Percentiles rank a stretch among this genome's conserved stretches.
These are phyloP conservation scores for Nipponacmea schrenckii DNA, from an alignment of 2,888 invertebrate species.

Conservation along the genomic window DNA sequence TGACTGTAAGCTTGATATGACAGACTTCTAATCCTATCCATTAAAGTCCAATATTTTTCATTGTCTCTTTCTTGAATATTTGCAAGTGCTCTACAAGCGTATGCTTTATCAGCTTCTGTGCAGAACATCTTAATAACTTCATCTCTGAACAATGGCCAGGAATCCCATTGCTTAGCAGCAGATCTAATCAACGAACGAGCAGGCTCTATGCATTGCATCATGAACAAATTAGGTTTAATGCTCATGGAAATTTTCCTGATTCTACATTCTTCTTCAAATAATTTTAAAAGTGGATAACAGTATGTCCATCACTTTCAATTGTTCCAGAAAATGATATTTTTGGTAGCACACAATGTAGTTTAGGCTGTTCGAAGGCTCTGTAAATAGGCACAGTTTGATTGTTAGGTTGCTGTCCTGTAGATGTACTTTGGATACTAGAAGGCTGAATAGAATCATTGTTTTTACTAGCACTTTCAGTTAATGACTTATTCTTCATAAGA, in stretches of 20 bases:
- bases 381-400: not conserved
- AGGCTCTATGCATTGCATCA: not conserved
- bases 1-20: not conserved
- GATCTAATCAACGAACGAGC: not conserved
- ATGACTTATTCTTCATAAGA: no score
- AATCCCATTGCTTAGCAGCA: not conserved
- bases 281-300: not conserved
- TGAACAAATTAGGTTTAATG: not conserved
- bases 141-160: not conserved
- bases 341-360: not conserved
- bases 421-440: no score
- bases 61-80: not conserved
- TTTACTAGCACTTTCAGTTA: no score
- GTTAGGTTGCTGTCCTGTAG: no score
- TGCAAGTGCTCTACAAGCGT: not conserved
- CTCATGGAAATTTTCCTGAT: not conserved
- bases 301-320: not conserved
- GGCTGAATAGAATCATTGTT: no score
- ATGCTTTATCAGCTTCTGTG: not conserved
- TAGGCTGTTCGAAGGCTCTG: not conserved
- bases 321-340: not conserved
- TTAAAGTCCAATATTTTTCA: conserved; percentile 4
- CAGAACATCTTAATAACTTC: not conserved
- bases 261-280: not conserved
- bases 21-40: conserved; percentile 2